These are phyloP conservation scores for Andrena flavipes DNA, from an alignment of 2,888 invertebrate species.

Conservation along the genomic window DNA sequence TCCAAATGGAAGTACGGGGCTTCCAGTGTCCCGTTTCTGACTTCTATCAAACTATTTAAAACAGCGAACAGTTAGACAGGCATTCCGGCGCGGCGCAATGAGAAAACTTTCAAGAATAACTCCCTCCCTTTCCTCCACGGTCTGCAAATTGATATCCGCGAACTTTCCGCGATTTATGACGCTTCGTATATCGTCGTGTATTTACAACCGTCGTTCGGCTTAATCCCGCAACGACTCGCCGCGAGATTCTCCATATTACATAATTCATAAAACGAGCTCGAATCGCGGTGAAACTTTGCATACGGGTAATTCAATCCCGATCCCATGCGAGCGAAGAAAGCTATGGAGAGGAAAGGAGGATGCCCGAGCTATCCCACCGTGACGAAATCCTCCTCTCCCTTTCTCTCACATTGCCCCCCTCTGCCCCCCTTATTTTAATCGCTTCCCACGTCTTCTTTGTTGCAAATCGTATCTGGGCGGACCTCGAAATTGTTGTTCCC, in stretches of 20 bases:
- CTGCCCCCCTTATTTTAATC: conserved; percentile 38
- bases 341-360: not conserved
- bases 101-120: conserved; percentile 25
- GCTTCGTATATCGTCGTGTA: conserved; percentile 13
- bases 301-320: conserved; percentile 49
- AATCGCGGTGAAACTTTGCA: conserved; percentile 47
- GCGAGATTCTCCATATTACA: conserved; percentile 22
- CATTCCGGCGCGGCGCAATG: not conserved
- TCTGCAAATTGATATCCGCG: conserved; percentile 28
- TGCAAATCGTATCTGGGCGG: conserved; percentile 37
- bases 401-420: not conserved
- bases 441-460: conserved; percentile 52
- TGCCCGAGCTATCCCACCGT: conserved; percentile 6
- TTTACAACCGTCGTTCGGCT: conserved; percentile 9
- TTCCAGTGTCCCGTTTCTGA: not conserved
- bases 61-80: not conserved
- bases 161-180: conserved; percentile 36
- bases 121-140: not conserved
- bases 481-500: conserved; percentile 69
- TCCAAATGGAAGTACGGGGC: not conserved
- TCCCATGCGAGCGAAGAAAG: conserved; percentile 25
- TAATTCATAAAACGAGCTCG: conserved; percentile 53
- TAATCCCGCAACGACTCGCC: conserved; percentile 8
- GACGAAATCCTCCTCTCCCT: conserved; percentile 14
- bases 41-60: not conserved